These are phyloP conservation scores for Aethes cnicana DNA, from an alignment of 2,888 invertebrate genomes.

Conservation along the genomic window DNA sequence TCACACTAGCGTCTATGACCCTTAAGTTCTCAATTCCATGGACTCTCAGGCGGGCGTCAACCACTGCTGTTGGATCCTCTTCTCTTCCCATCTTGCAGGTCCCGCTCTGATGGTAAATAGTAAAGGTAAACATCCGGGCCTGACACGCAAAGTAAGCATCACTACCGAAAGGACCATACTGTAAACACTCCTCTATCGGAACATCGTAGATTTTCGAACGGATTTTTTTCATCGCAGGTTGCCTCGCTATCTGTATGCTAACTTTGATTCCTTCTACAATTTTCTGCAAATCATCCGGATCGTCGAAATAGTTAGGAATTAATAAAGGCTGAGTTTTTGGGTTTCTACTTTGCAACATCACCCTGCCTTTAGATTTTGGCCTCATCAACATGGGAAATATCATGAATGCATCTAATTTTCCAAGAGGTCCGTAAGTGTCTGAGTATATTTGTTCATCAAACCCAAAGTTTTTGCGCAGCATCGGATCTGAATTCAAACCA, in stretches of 20 bases:
- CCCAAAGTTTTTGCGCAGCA: slow-evolving; percentile 77
- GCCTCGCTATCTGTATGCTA: slow-evolving; percentile 80
- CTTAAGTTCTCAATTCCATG: slow-evolving; percentile 86
- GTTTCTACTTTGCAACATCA: slow-evolving; percentile 86
- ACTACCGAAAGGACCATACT: slow-evolving; percentile 80
- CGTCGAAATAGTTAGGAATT: slow-evolving; percentile 89
- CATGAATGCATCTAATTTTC: slow-evolving; percentile 70
- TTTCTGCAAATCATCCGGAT: slow-evolving; percentile 83
- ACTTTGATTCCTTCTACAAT: slow-evolving; percentile 85
- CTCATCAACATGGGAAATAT: slow-evolving; percentile 87
- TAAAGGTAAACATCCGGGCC: slow-evolving; percentile 85
- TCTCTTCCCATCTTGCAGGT: slow-evolving; percentile 86
- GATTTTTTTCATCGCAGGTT: slow-evolving; percentile 81
- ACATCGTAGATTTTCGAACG: slow-evolving; percentile 83
- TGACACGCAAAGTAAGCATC: slow-evolving; percentile 88
- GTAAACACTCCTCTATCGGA: slow-evolving; percentile 83
- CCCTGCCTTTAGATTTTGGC: slow-evolving; percentile 86
- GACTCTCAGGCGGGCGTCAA: slow-evolving; percentile 83
- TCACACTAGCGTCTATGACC: slow-evolving; percentile 90
- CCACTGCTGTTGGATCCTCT: slow-evolving; percentile 83
- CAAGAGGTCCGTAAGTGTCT: slow-evolving; percentile 65
- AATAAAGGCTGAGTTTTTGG: slow-evolving; percentile 88
- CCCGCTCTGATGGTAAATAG: slow-evolving; percentile 86
- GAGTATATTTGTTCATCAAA: slow-evolving; percentile 71
- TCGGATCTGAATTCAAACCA: slow-evolving; percentile 74